Evolutionary conservation across 2,113 vertebrate genomes (phyloP), one percentile per base, ranked within the genome.

Genomic region (Pampusana beccarii): DNA sequence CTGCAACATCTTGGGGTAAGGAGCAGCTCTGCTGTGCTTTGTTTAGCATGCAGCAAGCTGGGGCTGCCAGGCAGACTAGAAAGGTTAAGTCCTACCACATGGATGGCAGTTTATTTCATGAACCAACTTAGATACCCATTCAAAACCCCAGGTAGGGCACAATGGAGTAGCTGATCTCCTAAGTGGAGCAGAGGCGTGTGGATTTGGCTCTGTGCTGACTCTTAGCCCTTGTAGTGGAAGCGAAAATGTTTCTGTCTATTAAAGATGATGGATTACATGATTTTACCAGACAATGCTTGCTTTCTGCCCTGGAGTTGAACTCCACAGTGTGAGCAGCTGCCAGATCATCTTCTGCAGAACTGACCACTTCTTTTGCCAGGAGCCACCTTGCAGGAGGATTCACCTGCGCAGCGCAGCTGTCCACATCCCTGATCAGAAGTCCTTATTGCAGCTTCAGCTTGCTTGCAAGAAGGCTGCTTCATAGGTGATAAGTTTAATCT

Each of bases 401-500:
- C 51, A 1, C 50, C 26, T 66, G 60, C 8, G 21, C 31, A 28
- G 58, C 38, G 1, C 3, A 13, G 80, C 60, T 9, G 1, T 25
- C 50, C 44, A 2, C 1, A 5, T 33, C 80, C 62, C 67, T 25
- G 60, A 7, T 23, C 42, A n/a, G 65, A 64, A 69, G 75, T 25
- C 74, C 67, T 53, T 38, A 13, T 5, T 65, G 36, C 61, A 51
- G 66, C 66, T 38, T 72, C 50, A 58, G 17, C 25, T 19, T n/a
- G 31, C 65, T 75, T 65, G 69, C 13, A 40, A 61, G 67, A 90
- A 66, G n/a, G 72, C 71, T 93, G 90, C 75, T 88, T n/a, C 0
- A 2, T 21, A 28, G 64, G 71, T 78, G 92, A 96, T 94, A 88
- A 93, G 36, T 44, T 57, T 94, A 83, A 94, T 95, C 88, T 70